These are phyloP conservation scores for Stegana nigrithorax DNA, from an alignment of 2,888 invertebrate genomes.

Conservation along the genomic window DNA sequence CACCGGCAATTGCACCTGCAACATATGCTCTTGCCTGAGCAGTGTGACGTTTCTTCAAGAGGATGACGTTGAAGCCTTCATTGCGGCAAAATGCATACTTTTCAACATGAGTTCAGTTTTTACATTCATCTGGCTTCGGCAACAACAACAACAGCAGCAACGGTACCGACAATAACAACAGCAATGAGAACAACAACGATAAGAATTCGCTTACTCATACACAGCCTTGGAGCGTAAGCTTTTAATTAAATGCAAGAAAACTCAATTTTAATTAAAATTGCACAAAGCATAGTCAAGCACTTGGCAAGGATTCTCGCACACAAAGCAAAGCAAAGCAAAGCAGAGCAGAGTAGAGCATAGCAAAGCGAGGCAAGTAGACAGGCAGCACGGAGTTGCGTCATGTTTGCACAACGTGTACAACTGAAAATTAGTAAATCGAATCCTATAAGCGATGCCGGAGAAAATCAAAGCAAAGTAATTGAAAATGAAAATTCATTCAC, in stretches of 20 bases:
- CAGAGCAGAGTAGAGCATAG: too few relatives aligned
- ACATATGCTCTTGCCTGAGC: not conserved
- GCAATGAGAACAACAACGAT: not conserved
- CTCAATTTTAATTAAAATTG: conserved; percentile 60
- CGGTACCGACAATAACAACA: too few relatives aligned
- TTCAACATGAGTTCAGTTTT: conserved; percentile 46
- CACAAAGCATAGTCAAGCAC: conserved; percentile 49
- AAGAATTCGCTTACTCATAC: conserved; percentile 33
- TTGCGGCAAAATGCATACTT: conserved; percentile 37
- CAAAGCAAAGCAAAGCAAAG: not conserved
- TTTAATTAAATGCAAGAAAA: conserved; percentile 60
- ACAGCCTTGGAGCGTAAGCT: conserved; percentile 41
- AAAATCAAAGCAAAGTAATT: conserved; percentile 57
- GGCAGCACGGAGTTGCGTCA: conserved; percentile 31
- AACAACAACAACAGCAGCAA: too few relatives aligned
- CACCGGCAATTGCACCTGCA: not conserved
- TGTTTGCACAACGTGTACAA: conserved; percentile 60
- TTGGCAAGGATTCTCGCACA: conserved; percentile 34
- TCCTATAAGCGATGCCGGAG: conserved; percentile 26
- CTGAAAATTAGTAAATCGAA: conserved; percentile 54
- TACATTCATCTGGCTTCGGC: not conserved
- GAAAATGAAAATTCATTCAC: conserved; percentile 57
- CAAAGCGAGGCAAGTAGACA: too few relatives aligned
- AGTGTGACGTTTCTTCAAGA: not conserved
- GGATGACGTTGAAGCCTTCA: not conserved